A percentile compares a stretch with the other conserved stretches of the same genome.
These are phyloP conservation scores for Heteractis magnifica DNA, from an alignment of 92 coral and sea anemone genomes.

Conservation along the genomic window DNA sequence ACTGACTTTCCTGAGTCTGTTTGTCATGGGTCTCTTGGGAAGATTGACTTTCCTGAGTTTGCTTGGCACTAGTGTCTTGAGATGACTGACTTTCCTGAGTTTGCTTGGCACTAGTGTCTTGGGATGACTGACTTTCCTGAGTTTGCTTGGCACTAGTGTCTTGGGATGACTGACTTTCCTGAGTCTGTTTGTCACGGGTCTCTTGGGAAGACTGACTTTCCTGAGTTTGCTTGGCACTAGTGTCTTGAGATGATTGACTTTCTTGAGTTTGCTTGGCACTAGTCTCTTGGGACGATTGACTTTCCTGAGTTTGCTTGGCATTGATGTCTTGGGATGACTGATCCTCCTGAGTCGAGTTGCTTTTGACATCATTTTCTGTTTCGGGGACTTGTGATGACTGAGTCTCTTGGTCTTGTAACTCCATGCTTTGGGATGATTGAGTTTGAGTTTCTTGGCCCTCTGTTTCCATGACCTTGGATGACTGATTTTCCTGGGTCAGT, in stretches of 20 bases:
- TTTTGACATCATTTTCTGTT: not conserved
- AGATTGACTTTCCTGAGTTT: not conserved
- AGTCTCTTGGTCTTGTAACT: not conserved
- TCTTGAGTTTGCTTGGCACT: not conserved
- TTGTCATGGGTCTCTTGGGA: not conserved
- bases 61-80: not conserved
- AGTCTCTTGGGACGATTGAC: not conserved
- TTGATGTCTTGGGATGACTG: not conserved
- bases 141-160: not conserved
- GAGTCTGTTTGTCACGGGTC: not conserved
- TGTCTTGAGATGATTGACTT: not conserved
- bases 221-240: not conserved
- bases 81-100: not conserved
- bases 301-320: not conserved
- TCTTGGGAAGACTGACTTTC: not conserved
- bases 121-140: not conserved
- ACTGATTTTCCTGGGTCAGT: not conserved
- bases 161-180: not conserved
- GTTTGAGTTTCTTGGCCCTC: not conserved
- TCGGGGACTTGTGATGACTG: not conserved
- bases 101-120: not conserved
- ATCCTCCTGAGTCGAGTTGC: not conserved
- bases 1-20: not conserved
- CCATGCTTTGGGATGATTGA: not conserved
- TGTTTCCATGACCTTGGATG: not conserved